These are phyloP conservation scores for Calliopsis andreniformis DNA, from an alignment of 1,140 invertebrate species.

Conservation along the genomic window DNA sequence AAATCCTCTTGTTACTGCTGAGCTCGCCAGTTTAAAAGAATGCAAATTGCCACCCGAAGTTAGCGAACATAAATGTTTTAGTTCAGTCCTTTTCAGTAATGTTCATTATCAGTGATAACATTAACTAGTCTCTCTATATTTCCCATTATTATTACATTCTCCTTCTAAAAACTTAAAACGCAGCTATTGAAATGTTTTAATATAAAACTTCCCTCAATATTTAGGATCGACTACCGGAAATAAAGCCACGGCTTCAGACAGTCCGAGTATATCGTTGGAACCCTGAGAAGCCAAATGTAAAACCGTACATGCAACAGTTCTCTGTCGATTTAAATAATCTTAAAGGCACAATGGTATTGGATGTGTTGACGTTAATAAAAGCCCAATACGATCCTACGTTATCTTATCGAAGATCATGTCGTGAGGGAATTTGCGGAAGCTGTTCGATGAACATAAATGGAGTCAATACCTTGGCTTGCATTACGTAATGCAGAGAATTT, in stretches of 20 bases:
- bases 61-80: conserved; percentile 36
- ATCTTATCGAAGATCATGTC: conserved; percentile 91
- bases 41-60: conserved; percentile 45
- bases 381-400: conserved; percentile 92
- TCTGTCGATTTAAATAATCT: conserved; percentile 87
- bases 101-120: not conserved
- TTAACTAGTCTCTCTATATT: no score
- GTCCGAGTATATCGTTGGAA: conserved; percentile 96
- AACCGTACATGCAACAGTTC: conserved; percentile 88
- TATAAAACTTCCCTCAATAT: not conserved
- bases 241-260: conserved; percentile 85
- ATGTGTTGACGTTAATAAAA: conserved; percentile 94
- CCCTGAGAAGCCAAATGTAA: conserved; percentile 90
- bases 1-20: not conserved
- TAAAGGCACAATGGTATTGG: conserved; percentile 93
- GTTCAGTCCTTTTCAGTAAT: not conserved
- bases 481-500: conserved; percentile 82
- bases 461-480: conserved; percentile 92
- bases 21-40: not conserved
- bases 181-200: not conserved
- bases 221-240: not conserved
- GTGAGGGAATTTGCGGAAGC: conserved; percentile 95
- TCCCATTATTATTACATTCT: not conserved
- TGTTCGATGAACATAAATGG: conserved; percentile 96
- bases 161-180: not conserved